These are phyloP conservation scores for Hippoglossus hippoglossus DNA, from an alignment of 2,797 vertebrate genomes.

Conservation along the genomic window DNA sequence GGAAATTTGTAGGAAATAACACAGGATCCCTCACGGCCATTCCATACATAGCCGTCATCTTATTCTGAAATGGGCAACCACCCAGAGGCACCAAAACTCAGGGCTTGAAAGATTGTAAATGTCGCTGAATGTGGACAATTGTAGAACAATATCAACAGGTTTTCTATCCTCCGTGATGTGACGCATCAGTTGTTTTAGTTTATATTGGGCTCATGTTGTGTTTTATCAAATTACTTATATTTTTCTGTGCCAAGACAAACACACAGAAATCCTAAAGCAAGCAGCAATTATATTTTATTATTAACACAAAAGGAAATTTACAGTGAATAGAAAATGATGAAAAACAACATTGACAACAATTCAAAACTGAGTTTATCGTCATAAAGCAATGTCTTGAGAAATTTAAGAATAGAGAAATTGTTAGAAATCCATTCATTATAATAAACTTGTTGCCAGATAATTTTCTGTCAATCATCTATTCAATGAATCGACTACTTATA, in stretches of 20 bases:
- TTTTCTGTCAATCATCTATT: too few species aligned
- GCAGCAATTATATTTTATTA: not conserved
- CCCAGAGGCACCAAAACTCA: not conserved
- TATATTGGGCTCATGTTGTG: not conserved
- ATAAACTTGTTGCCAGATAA: too few species aligned
- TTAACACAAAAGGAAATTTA: not conserved
- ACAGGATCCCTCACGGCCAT: not conserved
- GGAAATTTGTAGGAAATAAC: slow-evolving; percentile 54
- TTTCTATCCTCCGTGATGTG: not conserved
- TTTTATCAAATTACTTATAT: not conserved
- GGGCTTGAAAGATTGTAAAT: not conserved
- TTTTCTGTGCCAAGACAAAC: not conserved
- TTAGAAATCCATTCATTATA: too few species aligned
- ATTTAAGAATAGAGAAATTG: too few species aligned
- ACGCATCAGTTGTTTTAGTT: not conserved
- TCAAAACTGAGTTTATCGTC: too few species aligned
- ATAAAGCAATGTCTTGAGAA: too few species aligned
- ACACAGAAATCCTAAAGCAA: not conserved
- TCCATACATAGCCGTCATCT: too few species aligned
- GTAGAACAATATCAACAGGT: not conserved
- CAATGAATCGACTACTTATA: too few species aligned
- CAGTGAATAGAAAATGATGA: too few species aligned
- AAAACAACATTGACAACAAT: too few species aligned
- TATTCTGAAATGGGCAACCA: not conserved
- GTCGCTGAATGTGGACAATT: not conserved